Conservation (phyloP, 2,888 invertebrate species). For the Pherbina coryleti region DNA sequence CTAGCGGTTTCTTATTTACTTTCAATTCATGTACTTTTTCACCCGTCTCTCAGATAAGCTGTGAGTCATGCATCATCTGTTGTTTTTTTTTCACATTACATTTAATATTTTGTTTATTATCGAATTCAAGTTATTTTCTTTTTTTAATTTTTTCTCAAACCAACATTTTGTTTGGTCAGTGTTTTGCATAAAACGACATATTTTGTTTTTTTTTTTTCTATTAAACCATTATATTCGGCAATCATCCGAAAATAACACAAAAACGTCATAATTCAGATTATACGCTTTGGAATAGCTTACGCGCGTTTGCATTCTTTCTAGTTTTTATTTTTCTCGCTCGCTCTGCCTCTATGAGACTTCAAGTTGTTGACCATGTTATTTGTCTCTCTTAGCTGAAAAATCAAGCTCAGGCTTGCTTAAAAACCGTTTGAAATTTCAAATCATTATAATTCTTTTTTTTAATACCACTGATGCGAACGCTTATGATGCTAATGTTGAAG, state of each 20-base stretch:
- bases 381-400: not conserved
- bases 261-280: constrained; percentile 57
- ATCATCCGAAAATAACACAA: constrained; percentile 55
- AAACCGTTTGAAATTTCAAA: not conserved
- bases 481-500: not conserved
- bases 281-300: constrained; percentile 18
- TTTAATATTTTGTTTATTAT: not conserved
- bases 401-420: constrained; percentile 44
- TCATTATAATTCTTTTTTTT: not conserved
- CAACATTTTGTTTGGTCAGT: not conserved
- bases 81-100: not conserved
- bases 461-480: not conserved
- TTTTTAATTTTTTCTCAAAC: not conserved
- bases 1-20: not conserved
- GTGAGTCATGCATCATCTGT: not conserved
- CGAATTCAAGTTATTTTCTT: not conserved
- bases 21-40: not conserved
- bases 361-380: not conserved
- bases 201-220: not conserved
- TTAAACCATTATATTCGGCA: constrained; percentile 25
- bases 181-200: not conserved
- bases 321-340: constrained; percentile 38
- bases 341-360: not conserved
- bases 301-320: constrained; percentile 14
- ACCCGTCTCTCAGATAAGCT: not conserved